Evolutionary conservation across 1,140 invertebrate species (phyloP).

Genomic region (Globodera rostochiensis): DNA sequence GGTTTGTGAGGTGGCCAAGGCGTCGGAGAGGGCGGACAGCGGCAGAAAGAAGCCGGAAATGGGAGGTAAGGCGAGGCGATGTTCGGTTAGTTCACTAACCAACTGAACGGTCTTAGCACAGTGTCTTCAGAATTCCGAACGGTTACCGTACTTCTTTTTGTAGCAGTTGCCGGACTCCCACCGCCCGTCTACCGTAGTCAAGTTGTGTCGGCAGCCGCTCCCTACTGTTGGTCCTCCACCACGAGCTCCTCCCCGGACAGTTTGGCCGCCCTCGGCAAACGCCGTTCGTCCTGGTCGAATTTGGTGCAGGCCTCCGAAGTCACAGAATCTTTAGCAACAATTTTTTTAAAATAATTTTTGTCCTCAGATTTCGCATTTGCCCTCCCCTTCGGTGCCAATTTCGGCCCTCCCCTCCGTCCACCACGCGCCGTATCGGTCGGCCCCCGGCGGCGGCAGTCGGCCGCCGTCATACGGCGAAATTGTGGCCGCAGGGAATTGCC

Average conservation of each 20-base stretch:
- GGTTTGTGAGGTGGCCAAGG: not conserved
- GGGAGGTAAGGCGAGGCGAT: not conserved
- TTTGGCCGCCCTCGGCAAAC: conserved; percentile 9
- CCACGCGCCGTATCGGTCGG: not conserved
- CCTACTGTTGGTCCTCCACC: not conserved
- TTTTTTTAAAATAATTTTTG: not conserved
- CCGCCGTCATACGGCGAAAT: conserved; percentile 7
- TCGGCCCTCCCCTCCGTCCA: not conserved
- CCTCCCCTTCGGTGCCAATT: not conserved
- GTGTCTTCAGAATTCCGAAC: not conserved
- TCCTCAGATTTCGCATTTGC: not conserved
- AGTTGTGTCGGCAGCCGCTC: not conserved
- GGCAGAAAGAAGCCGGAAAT: not conserved
- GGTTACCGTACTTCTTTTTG: not conserved
- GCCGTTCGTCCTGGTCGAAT: conserved; percentile 26
- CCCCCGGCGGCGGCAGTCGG: not conserved
- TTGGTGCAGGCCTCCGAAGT: conserved; percentile 21
- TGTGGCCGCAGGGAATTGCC: not conserved
- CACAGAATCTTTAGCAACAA: not conserved
- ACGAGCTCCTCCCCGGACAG: not conserved
- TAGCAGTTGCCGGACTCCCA: not conserved
- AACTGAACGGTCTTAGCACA: not conserved
- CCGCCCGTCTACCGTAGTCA: not conserved
- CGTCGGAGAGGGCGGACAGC: not conserved
- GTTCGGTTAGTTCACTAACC: not conserved